Base-by-base conservation (phyloP, 2,113 vertebrate species). In the Nannospalax galili region DNA sequence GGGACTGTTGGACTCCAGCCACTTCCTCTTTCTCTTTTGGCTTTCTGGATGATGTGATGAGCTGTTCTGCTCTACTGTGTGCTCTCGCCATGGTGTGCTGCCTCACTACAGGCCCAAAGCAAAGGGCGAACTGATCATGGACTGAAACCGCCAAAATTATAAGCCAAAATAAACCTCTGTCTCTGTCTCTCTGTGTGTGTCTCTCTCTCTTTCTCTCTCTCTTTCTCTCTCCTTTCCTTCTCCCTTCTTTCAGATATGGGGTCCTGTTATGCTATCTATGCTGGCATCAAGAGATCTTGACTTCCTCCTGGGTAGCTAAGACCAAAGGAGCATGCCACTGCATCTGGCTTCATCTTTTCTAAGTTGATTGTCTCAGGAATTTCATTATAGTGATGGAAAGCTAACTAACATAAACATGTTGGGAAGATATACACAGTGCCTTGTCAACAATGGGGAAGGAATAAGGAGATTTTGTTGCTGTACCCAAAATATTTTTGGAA, bases 341-440 rank as follows among this genome's bases (percentile, higher is more conserved):
- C 26, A 6, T 6, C 60, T 5, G 4, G 32, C 24, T 32, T 48
- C 17, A 30, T n/a, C 56, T 64, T 37, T 28, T 74, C 79, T 75
- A 88, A 24, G 7, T 30, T 37, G 20, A 58, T 48, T 17, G 30
- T 37, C 32, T 84, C 24, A 1, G 26, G 56, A 10, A 22, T 35
- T 93, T 64, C n/a, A 35, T 88, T 19, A 40, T 1, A 40, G 69
- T 4, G 56, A 40, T 17, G 6, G 35, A 65, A 80, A 74, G 35
- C 4, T 48, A 42, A 64, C 40, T 28, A 64, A 52, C 14, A 72
- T 58, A 52, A 20, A 22, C 17, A 19, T 12, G 7, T 26, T 35
- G 37, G 10, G 11, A 40, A 35, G 32, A 45, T 0, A n/a, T 7
- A 7, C 40, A 37, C 19, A 48, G 52, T 8, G 0, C 22, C 3